phyloP scores from a whole-genome alignment of 2,888 invertebrate genomes.

The Eilema sororculum region DNA sequence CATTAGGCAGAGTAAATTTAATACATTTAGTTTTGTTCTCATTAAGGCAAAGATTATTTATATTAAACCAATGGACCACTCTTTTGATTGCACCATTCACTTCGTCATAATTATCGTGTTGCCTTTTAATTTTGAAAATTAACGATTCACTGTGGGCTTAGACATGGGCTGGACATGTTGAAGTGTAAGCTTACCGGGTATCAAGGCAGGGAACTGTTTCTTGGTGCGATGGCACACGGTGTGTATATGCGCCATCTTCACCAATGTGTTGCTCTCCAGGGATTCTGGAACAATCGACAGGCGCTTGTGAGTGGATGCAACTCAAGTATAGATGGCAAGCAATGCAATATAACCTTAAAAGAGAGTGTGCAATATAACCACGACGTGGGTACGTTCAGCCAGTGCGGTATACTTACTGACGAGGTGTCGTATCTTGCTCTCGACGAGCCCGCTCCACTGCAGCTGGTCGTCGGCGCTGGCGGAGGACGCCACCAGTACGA shows the following conservation, averaged over 20 bases:
- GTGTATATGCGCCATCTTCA: constrained; percentile 97
- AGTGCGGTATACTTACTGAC: constrained; percentile 88
- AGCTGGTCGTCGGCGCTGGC: constrained; percentile 94
- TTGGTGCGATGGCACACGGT: constrained; percentile 92
- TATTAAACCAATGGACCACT: too few relatives aligned
- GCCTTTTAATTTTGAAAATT: too few relatives aligned
- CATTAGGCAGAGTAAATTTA: too few relatives aligned
- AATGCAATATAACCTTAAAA: background rate
- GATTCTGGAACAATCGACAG: constrained; percentile 83
- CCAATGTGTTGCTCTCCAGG: constrained; percentile 96
- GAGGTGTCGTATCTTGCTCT: constrained; percentile 97
- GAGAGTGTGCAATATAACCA: background rate
- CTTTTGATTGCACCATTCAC: too few relatives aligned
- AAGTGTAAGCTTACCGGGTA: constrained; percentile 67
- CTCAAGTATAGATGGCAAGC: background rate
- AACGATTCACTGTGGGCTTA: too few relatives aligned
- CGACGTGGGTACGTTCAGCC: constrained; percentile 18
- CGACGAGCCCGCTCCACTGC: constrained; percentile 98
- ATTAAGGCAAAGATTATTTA: too few relatives aligned
- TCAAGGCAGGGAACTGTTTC: constrained; percentile 78
- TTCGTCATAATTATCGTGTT: too few relatives aligned
- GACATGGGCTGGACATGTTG: background rate
- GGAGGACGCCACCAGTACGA: constrained; percentile 95
- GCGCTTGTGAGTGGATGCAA: background rate
- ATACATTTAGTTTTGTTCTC: too few relatives aligned